Conservation (phyloP, 64 coral and sea anemone species). For the Pocillopora verrucosa region DNA sequence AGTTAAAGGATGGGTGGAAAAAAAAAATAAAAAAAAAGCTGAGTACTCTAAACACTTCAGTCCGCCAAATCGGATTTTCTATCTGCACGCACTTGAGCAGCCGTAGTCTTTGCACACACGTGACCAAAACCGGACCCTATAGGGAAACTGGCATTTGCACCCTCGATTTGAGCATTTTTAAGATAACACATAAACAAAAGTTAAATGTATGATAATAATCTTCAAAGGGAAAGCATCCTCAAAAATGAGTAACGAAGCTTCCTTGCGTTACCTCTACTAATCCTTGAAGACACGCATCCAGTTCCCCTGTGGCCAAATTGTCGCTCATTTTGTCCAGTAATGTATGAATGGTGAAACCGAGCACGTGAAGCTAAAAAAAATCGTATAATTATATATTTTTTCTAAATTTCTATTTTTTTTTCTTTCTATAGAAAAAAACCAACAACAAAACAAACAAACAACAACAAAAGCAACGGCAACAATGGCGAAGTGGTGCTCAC, state of each 20-base stretch:
- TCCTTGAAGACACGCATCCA: conserved; percentile 64
- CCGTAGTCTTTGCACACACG: no score
- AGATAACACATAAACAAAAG: neutral
- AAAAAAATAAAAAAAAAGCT: no score
- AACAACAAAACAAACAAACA: neutral
- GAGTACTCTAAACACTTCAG: no score
- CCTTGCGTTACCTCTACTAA: conserved; percentile 66
- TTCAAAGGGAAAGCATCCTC: neutral
- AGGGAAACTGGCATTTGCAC: no score
- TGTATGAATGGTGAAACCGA: conserved; percentile 77
- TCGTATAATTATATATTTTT: neutral
- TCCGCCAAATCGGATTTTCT: no score
- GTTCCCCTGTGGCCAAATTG: conserved; percentile 44
- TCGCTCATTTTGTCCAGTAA: conserved; percentile 67
- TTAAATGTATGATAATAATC: neutral
- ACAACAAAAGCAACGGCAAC: neutral
- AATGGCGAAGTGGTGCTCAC: no score
- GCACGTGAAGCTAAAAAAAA: conserved; percentile 84
- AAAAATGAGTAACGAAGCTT: neutral
- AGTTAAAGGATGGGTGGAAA: no score
- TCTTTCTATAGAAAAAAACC: neutral
- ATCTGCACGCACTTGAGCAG: no score
- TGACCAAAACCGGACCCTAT: no score
- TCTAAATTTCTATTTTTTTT: no score
- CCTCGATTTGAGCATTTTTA: neutral